phyloP scores from a whole-genome alignment of 2,888 invertebrate genomes.

The Gerris lacustris region DNA sequence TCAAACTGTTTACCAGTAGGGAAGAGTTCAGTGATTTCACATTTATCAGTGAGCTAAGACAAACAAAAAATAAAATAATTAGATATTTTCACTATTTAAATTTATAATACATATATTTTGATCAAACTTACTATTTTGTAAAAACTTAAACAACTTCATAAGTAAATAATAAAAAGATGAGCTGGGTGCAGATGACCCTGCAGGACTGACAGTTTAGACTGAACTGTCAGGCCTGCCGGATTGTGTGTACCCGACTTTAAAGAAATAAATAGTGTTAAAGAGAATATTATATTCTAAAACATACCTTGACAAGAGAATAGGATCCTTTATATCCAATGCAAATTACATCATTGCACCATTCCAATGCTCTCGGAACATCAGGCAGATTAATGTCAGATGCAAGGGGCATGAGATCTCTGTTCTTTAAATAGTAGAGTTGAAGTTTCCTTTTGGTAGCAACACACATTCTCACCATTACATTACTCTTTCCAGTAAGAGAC shows the following conservation, averaged over 20 bases:
- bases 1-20: constrained; percentile 72
- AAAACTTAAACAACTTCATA: constrained; percentile 36
- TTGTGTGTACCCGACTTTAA: too few species aligned
- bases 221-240: too few species aligned
- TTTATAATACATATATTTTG: too few species aligned
- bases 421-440: constrained; percentile 81
- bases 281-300: not conserved
- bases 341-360: constrained; percentile 72
- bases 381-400: constrained; percentile 60
- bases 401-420: constrained; percentile 61
- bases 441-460: constrained; percentile 76
- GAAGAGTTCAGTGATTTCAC: constrained; percentile 51
- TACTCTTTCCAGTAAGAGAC: constrained; percentile 61
- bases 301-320: constrained; percentile 28
- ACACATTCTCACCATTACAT: constrained; percentile 67
- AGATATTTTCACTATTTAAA: not conserved
- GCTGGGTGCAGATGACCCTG: too few species aligned
- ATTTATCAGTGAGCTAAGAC: constrained; percentile 12
- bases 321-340: constrained; percentile 67
- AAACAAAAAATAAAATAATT: constrained; percentile 8
- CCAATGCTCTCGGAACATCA: constrained; percentile 66
- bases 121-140: constrained; percentile 37
- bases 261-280: not conserved
- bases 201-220: too few species aligned
- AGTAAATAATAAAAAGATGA: not conserved